These are phyloP conservation scores for Sericinus montela DNA, from an alignment of 2,888 invertebrate species.

Conservation along the genomic window DNA sequence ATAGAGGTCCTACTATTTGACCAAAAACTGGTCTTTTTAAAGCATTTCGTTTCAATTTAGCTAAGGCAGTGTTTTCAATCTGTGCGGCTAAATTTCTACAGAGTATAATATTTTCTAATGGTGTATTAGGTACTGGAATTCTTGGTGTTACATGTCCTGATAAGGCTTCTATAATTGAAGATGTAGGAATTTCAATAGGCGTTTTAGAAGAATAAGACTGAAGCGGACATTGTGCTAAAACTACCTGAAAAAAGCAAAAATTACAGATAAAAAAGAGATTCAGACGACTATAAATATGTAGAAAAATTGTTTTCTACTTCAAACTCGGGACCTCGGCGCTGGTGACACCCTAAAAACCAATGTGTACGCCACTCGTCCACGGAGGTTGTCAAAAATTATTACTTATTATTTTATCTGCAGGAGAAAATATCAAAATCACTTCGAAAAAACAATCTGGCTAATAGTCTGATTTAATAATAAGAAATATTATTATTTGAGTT, in stretches of 20 bases:
- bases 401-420: too few relatives aligned
- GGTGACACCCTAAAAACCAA: too few relatives aligned
- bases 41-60: slow-evolving; percentile 24
- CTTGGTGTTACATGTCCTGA: slow-evolving; percentile 1
- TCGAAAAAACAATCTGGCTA: too few relatives aligned
- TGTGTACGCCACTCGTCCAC: too few relatives aligned
- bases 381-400: too few relatives aligned
- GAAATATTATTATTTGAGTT: too few relatives aligned
- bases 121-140: slow-evolving; percentile 6
- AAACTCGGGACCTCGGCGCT: too few relatives aligned
- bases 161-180: slow-evolving; percentile 10
- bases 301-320: too few relatives aligned
- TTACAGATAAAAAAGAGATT: too few relatives aligned
- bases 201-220: not conserved
- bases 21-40: slow-evolving; percentile 23
- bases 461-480: too few relatives aligned
- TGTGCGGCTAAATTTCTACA: slow-evolving; percentile 24
- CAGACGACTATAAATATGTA: too few relatives aligned
- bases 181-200: slow-evolving; percentile 7
- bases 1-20: slow-evolving; percentile 23
- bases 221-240: slow-evolving; percentile 7
- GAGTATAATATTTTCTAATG: slow-evolving; percentile 12
- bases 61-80: slow-evolving; percentile 28
- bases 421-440: too few relatives aligned
- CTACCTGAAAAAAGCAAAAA: slow-evolving; percentile 6